These are phyloP conservation scores for Tonatia bakeri DNA, from an alignment of 2,113 vertebrate genomes.

Conservation along the genomic window DNA sequence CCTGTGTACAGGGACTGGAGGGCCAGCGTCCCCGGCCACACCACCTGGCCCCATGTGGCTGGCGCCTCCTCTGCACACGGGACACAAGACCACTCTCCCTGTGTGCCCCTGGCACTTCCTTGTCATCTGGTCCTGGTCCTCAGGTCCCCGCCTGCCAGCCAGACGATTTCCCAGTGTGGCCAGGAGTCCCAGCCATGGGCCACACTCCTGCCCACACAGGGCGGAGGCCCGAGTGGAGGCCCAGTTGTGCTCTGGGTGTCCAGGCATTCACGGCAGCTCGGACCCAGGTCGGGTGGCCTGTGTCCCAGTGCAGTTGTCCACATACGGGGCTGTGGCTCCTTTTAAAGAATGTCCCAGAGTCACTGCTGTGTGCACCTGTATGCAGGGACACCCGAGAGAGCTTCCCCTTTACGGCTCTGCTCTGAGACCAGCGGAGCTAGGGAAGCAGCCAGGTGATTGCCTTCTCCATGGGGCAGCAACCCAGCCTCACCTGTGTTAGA, in stretches of 20 bases:
- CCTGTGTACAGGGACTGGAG: not conserved
- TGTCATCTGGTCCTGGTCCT: too few relatives aligned
- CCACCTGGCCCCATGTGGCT: fast-evolving
- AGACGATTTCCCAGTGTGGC: fast-evolving
- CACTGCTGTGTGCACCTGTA: not conserved
- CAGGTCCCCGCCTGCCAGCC: not conserved
- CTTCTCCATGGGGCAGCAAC: not conserved
- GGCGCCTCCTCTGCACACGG: not conserved
- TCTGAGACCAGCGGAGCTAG: not conserved
- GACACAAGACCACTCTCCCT: not conserved
- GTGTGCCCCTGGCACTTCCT: not conserved
- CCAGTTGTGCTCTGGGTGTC: not conserved
- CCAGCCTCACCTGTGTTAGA: not conserved
- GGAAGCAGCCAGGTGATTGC: not conserved
- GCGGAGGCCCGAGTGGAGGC: not conserved
- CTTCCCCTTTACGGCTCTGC: not conserved
- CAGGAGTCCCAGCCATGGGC: fast-evolving
- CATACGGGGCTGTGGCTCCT: not conserved
- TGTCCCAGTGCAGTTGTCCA: not conserved
- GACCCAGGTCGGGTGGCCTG: not conserved
- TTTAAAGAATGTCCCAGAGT: not conserved
- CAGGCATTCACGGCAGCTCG: not conserved
- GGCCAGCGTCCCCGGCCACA: not conserved
- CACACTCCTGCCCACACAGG: not conserved
- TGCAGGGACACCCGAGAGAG: not conserved